A percentile compares a stretch with the other conserved stretches of the same genome.
Evolutionary conservation across 2,888 invertebrate genomes (phyloP).

Genomic region (Lasioglossum malachurum): DNA sequence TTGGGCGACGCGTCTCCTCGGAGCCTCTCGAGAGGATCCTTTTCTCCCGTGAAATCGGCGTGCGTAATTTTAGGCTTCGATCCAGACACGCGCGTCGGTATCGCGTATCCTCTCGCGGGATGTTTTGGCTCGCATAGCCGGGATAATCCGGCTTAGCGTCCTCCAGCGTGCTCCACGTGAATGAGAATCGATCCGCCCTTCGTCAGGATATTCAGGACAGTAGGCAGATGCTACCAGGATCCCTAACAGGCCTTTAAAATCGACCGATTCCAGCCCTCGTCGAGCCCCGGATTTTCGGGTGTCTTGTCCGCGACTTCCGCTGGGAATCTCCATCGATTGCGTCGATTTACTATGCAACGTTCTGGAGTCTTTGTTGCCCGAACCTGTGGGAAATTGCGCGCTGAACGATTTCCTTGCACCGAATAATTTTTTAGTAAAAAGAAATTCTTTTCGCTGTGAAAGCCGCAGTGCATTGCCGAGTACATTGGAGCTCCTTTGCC

Average conservation of each 20-base stretch:
- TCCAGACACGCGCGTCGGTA: constrained; percentile 20
- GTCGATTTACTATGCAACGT: neutral
- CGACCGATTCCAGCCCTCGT: constrained; percentile 24
- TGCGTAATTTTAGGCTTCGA: constrained; percentile 4
- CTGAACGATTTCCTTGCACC: too few relatives aligned
- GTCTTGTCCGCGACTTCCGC: neutral
- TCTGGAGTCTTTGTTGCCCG: neutral
- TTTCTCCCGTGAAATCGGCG: neutral
- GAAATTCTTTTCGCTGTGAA: too few relatives aligned
- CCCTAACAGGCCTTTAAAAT: constrained; percentile 56
- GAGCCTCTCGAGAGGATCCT: neutral
- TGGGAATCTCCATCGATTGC: neutral
- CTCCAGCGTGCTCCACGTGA: constrained; percentile 73
- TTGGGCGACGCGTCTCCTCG: neutral
- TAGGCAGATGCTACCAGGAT: constrained; percentile 75
- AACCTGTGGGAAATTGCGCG: neutral
- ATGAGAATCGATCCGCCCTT: constrained; percentile 71
- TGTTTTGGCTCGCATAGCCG: constrained; percentile 79
- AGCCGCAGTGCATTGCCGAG: too few relatives aligned
- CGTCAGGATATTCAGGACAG: constrained; percentile 66
- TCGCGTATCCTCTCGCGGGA: constrained; percentile 66
- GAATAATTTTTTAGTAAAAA: too few relatives aligned
- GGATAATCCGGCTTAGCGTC: constrained; percentile 84
- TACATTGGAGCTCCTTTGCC: too few relatives aligned
- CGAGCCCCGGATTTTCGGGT: too few relatives aligned